Conservation (phyloP, 2,888 invertebrate species). For the Yponomeuta malinellus region DNA sequence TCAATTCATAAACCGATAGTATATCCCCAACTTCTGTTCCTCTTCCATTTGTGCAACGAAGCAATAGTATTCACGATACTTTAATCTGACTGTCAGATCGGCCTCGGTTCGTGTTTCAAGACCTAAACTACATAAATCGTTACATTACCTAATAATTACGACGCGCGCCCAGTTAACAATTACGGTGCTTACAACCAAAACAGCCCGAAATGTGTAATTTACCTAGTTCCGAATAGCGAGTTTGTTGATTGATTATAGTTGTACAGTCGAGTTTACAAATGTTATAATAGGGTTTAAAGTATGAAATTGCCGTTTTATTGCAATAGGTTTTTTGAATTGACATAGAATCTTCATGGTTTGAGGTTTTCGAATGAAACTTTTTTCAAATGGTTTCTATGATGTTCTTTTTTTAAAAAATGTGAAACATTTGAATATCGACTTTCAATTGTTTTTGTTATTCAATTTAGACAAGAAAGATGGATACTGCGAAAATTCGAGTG, state of each 20-base stretch:
- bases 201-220: not conserved
- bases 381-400: too few relatives aligned
- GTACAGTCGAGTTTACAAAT: not conserved
- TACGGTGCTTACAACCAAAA: not conserved
- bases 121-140: not conserved
- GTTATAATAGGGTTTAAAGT: too few relatives aligned
- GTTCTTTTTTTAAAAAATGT: too few relatives aligned
- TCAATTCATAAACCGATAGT: not conserved
- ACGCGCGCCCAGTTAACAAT: not conserved
- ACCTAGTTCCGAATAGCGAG: not conserved
- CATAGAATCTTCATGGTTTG: too few relatives aligned
- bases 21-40: not conserved
- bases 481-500: too few relatives aligned
- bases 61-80: not conserved
- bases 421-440: too few relatives aligned
- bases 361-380: too few relatives aligned
- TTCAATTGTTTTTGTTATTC: too few relatives aligned
- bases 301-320: too few relatives aligned
- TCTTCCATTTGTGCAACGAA: not conserved
- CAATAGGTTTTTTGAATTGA: too few relatives aligned
- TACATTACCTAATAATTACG: not conserved
- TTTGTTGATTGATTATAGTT: not conserved
- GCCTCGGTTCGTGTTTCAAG: not conserved
- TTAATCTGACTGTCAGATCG: not conserved
- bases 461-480: too few relatives aligned